Evolutionary conservation across 1,140 invertebrate genomes (phyloP), one percentile per base, ranked within the genome.

Genomic region (Drosophila equinoxialis): DNA sequence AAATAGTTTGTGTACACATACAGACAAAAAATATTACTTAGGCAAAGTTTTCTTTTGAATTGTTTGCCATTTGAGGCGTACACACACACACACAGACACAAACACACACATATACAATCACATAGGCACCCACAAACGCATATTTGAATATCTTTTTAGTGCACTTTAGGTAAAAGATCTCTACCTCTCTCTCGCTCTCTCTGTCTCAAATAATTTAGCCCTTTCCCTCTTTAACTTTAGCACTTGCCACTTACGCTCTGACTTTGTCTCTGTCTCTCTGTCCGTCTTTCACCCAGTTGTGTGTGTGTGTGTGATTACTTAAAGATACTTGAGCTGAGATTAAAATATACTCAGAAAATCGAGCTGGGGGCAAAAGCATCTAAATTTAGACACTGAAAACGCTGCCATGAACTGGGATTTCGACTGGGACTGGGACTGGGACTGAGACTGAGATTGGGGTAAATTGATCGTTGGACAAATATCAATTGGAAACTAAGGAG

Each of bases 301-400:
- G 37, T 17, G 17, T 17, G 17, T 17, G 17, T 17, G 17, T 51
- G 45, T 23, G 45, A 51, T 51, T 51, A 37, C 55, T 35, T 26
- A 26, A 51, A 64, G 62, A 54, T 42, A 77, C 65, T 74, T 74
- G 70, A 86, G 81, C 62, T 68, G 74, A 71, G 78, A 81, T 86
- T 71, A 57, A 75, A 75, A 77, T 72, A 77, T 72, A 85, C 37
- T 39, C 10, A 13, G 42, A 54, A 57, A 65, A 33, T 35, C 14
- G 35, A 54, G 55, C 13, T 61, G 39, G 51, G 17, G 63, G 41
- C 41, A 20, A 59, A 61, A 63, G 60, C 65, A 68, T 67, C 66
- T 84, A 84, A 85, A 69, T 84, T 84, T 65, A 85, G 81, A 41
- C 57, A 42, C 45, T 45, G 30, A n/a, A 45, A 45, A 55, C 11